Conservation (phyloP, 2,888 invertebrate genomes). For the Drosophila barbarae region DNA sequence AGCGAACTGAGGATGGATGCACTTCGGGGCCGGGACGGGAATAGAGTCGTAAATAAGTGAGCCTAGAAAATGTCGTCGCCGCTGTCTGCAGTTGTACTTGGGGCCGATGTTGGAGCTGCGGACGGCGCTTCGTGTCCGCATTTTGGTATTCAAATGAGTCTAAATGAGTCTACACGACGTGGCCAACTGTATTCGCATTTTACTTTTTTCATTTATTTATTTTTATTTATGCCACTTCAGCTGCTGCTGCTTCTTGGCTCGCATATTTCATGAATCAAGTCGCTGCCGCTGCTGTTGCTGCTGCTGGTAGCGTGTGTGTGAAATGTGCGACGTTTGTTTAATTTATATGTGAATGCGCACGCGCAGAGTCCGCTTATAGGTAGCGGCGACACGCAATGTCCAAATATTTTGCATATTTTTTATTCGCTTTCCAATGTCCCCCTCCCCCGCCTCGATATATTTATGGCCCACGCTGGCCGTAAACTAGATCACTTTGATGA, state of each 20-base stretch:
- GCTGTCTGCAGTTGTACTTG: conserved; percentile 33
- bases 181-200: conserved; percentile 44
- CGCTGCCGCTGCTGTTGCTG: conserved; percentile 2
- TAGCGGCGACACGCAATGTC: conserved; percentile 56
- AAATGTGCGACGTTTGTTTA: conserved; percentile 70
- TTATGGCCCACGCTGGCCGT: conserved; percentile 55
- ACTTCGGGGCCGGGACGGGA: conserved; percentile 27
- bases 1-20: conserved; percentile 30
- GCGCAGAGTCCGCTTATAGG: conserved; percentile 44
- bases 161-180: conserved; percentile 60
- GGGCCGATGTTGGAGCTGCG: conserved; percentile 13
- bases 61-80: conserved; percentile 44
- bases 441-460: conserved; percentile 28
- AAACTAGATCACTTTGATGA: conserved; percentile 71
- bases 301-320: conserved; percentile 57
- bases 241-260: conserved; percentile 36
- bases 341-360: conserved; percentile 75
- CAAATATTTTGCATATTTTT: conserved; percentile 64
- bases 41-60: conserved; percentile 52
- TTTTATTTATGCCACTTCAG: conserved; percentile 36
- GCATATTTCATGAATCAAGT: conserved; percentile 73
- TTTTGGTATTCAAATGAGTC: conserved; percentile 65
- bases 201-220: conserved; percentile 31
- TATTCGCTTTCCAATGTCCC: conserved; percentile 25
- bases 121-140: conserved; percentile 46